phyloP scores from a whole-genome alignment of 2,113 vertebrate species.

The Calonectris borealis region DNA sequence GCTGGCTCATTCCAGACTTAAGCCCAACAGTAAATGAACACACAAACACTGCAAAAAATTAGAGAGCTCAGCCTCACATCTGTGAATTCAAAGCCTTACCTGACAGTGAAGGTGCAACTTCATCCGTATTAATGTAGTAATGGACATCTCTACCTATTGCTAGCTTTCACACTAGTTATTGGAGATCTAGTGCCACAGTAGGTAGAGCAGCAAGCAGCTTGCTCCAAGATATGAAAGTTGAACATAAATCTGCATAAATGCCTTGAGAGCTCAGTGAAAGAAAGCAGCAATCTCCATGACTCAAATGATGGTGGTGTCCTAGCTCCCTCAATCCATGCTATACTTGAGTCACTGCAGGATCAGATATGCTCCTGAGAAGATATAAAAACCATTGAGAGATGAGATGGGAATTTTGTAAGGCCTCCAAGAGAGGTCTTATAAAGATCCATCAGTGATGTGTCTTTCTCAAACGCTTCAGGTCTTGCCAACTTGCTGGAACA shows the following conservation, averaged over 20 bases:
- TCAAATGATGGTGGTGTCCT: fast-evolving
- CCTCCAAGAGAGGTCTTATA: not conserved
- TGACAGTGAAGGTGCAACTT: not conserved
- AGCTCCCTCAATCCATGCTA: not conserved
- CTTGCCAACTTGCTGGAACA: not conserved
- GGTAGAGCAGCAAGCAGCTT: not conserved
- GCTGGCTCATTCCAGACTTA: not conserved
- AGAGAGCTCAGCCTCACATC: not conserved
- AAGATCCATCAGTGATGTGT: not conserved
- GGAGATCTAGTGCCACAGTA: not conserved
- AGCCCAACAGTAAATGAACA: not conserved
- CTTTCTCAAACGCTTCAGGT: not conserved
- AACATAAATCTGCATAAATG: not conserved
- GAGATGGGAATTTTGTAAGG: not conserved
- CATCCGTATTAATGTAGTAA: not conserved
- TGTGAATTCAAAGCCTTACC: not conserved
- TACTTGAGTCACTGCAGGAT: not conserved
- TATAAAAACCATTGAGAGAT: not conserved
- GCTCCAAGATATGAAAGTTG: not conserved
- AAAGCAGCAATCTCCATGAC: not conserved
- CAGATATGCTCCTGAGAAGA: not conserved
- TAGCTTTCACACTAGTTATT: not conserved
- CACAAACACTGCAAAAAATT: not conserved
- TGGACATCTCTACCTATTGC: not conserved
- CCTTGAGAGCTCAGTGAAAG: not conserved